Evolutionary conservation across 2,113 vertebrate species (phyloP).

Genomic region (Axis porcinus): DNA sequence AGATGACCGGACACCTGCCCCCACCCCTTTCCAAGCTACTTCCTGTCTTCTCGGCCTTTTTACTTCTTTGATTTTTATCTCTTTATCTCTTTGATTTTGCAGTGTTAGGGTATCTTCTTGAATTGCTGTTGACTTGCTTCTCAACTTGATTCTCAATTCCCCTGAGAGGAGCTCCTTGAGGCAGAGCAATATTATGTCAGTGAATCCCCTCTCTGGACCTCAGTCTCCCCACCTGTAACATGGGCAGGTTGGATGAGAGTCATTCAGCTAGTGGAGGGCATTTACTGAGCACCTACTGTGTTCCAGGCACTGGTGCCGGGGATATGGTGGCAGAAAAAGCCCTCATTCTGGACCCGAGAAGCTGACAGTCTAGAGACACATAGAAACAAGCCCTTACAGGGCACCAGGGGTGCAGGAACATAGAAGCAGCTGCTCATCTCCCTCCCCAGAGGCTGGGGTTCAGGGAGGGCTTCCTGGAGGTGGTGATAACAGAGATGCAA

Average conservation of each 20-base stretch:
- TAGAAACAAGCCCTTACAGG: not conserved
- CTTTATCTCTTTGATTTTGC: not conserved
- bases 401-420: rapidly evolving
- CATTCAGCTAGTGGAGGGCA: not conserved
- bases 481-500: not conserved
- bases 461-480: not conserved
- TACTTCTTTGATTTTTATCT: not conserved
- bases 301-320: not conserved
- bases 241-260: not conserved
- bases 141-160: rapidly evolving
- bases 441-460: not conserved
- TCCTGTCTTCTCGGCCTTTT: not conserved
- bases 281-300: not conserved
- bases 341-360: not conserved
- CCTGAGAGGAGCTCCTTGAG: not conserved
- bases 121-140: not conserved
- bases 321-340: not conserved
- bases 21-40: not conserved
- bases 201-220: not conserved
- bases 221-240: not conserved
- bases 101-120: not conserved
- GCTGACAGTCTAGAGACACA: not conserved
- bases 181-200: too few species aligned
- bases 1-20: not conserved
- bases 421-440: not conserved